Conservation (phyloP, 2,113 vertebrate genomes). For the Thymallus thymallus region DNA sequence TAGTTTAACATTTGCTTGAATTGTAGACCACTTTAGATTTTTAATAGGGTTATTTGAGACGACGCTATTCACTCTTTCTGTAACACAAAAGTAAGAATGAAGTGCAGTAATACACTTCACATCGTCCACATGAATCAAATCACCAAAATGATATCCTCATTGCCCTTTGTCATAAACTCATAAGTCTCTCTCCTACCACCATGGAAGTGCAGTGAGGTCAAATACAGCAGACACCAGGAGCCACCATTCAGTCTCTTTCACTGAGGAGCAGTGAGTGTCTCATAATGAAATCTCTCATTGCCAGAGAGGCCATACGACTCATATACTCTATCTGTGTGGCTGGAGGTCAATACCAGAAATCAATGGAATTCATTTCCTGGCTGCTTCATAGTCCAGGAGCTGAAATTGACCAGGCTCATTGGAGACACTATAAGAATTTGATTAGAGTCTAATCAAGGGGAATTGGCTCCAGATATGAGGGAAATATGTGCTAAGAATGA, state of each 20-base stretch:
- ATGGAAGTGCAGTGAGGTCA: slow-evolving; percentile 1
- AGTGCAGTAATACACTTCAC: too few species aligned
- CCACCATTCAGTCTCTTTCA: not conserved
- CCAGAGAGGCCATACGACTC: slow-evolving; percentile 22
- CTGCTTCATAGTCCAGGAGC: slow-evolving; percentile 34
- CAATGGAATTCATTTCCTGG: slow-evolving; percentile 52
- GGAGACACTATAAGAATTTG: not conserved
- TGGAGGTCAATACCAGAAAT: slow-evolving; percentile 41
- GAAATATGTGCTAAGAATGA: not conserved
- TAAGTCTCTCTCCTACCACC: not conserved
- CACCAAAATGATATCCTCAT: not conserved
- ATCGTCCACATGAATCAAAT: not conserved
- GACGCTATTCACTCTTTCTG: not conserved
- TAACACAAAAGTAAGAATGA: too few species aligned
- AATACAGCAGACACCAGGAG: slow-evolving; percentile 1
- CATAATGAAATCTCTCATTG: slow-evolving; percentile 47
- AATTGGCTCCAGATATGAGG: not conserved
- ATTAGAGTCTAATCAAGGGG: not conserved
- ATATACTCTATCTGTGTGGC: slow-evolving; percentile 6
- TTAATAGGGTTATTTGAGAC: not conserved
- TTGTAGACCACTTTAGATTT: not conserved
- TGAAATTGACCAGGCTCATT: slow-evolving; percentile 23
- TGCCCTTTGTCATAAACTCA: not conserved
- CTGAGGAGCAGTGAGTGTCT: not conserved
- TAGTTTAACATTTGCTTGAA: not conserved